Percentiles rank a stretch among this genome's conserved stretches.
These are phyloP conservation scores for Amaurobius ferox DNA, from an alignment of 2,888 invertebrate species.

Conservation along the genomic window DNA sequence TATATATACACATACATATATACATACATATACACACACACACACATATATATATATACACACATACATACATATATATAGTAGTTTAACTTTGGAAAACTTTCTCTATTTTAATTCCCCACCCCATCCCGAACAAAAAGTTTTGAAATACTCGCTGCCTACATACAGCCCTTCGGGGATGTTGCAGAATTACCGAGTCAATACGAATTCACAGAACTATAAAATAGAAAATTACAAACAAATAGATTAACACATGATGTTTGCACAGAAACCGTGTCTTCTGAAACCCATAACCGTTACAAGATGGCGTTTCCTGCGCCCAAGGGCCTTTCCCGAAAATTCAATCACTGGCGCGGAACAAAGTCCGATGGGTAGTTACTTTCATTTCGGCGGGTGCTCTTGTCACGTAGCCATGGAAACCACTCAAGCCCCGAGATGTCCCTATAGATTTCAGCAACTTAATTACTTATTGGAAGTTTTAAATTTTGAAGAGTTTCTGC, in stretches of 20 bases:
- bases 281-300: not conserved
- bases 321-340: not conserved
- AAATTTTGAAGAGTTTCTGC: not conserved
- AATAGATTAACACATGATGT: not conserved
- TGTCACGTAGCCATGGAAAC: constrained; percentile 32
- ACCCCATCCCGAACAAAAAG: too few species aligned
- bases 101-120: too few species aligned
- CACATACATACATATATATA: too few species aligned
- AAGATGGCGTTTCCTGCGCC: not conserved
- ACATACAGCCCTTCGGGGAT: too few species aligned
- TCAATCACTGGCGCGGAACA: not conserved
- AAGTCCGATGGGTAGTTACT: not conserved
- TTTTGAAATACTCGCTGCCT: too few species aligned
- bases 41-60: too few species aligned
- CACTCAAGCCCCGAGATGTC: not conserved
- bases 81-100: too few species aligned
- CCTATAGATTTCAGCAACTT: not conserved
- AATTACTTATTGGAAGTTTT: not conserved
- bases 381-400: not conserved
- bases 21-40: too few species aligned
- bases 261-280: not conserved
- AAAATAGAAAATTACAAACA: too few species aligned
- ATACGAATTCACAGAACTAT: too few species aligned
- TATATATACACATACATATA: too few species aligned
- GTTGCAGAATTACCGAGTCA: too few species aligned